These are phyloP conservation scores for Magallana nippona DNA, from an alignment of 2,888 invertebrate species.

Conservation along the genomic window DNA sequence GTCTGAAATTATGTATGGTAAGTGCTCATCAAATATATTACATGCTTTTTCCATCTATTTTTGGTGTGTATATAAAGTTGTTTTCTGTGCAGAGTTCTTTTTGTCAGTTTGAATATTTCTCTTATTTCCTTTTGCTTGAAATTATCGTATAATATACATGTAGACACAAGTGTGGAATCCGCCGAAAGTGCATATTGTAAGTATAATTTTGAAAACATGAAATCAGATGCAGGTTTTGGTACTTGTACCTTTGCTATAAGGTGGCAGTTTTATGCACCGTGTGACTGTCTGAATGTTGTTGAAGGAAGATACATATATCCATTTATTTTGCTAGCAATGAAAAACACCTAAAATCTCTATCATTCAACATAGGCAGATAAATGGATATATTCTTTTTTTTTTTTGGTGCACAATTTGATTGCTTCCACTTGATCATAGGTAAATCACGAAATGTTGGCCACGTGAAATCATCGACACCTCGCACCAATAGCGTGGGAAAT, in stretches of 20 bases:
- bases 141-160: neutral
- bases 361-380: neutral
- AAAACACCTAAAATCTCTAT: neutral
- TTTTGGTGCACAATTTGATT: constrained; percentile 7
- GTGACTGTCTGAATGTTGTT: neutral
- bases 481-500: neutral
- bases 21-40: neutral
- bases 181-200: neutral
- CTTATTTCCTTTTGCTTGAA: neutral
- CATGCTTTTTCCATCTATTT: neutral
- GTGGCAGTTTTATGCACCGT: constrained; percentile 16
- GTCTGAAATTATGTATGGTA: constrained; percentile 24
- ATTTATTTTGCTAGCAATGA: neutral
- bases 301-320: neutral
- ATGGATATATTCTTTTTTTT: neutral
- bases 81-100: neutral
- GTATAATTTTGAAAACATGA: neutral
- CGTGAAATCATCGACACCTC: constrained; percentile 49
- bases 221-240: no score
- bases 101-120: neutral
- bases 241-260: neutral
- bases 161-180: neutral
- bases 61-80: neutral
- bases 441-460: constrained; percentile 30
- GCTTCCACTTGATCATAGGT: constrained; percentile 19